A percentile compares a stretch with the other conserved stretches of the same genome.
Conservation (phyloP, 2,113 vertebrate genomes). For the Scartelaos histophorus region DNA sequence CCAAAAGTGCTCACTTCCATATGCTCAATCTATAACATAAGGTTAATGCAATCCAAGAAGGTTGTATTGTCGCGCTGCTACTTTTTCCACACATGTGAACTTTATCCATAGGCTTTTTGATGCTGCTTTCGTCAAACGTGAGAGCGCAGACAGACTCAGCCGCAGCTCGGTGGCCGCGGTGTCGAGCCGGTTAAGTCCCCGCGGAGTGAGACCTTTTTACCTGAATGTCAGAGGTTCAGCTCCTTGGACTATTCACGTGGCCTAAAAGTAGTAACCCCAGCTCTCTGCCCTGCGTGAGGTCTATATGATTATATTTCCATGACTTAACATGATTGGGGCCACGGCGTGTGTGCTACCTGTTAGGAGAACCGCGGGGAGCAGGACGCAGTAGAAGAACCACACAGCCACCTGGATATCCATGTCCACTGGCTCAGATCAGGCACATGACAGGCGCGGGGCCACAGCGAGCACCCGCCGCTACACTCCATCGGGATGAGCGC, state of each 20-base stretch:
- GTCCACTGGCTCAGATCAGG: not conserved
- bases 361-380: constrained; percentile 57
- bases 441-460: not conserved
- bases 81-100: not conserved
- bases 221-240: not conserved
- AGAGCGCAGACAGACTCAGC: not conserved
- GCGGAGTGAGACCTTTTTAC: not conserved
- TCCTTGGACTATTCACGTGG: not conserved
- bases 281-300: too few relatives aligned
- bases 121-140: not conserved
- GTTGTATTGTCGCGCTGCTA: not conserved
- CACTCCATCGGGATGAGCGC: constrained; percentile 19
- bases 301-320: too few relatives aligned
- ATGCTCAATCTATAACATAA: not conserved
- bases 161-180: not conserved
- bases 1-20: not conserved
- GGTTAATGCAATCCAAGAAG: not conserved
- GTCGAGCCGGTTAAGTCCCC: not conserved
- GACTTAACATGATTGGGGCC: not conserved
- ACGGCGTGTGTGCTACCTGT: constrained; percentile 47
- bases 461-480: not conserved
- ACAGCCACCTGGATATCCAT: constrained; percentile 71
- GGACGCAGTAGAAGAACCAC: constrained; percentile 58
- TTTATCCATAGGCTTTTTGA: not conserved
- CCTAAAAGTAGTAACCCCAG: not conserved